These are phyloP conservation scores for Nylanderia fulva DNA, from an alignment of 1,140 invertebrate species.

Conservation along the genomic window DNA sequence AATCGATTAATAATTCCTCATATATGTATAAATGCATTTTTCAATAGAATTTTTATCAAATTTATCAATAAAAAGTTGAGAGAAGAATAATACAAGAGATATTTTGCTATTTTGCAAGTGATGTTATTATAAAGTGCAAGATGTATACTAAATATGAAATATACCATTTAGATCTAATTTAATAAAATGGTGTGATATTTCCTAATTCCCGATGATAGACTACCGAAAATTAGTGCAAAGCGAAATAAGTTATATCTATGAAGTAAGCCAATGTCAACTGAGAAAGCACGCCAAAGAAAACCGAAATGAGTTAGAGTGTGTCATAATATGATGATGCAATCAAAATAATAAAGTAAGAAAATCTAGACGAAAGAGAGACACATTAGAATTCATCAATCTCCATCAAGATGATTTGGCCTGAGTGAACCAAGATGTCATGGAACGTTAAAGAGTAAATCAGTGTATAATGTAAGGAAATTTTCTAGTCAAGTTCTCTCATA, in stretches of 20 bases:
- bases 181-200: not conserved
- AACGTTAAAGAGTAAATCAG: not conserved
- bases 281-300: slow-evolving; percentile 16
- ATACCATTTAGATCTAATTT: not conserved
- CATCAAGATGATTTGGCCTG: slow-evolving; percentile 32
- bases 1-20: not conserved
- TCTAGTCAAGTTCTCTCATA: not conserved
- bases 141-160: not conserved
- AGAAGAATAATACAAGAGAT: no score
- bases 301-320: slow-evolving; percentile 10
- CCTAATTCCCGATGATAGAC: not conserved
- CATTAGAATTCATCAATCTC: slow-evolving; percentile 22
- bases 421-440: slow-evolving; percentile 13
- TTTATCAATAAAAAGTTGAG: not conserved
- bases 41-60: not conserved
- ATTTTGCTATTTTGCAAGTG: no score
- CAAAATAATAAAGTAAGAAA: slow-evolving; percentile 28
- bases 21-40: not conserved
- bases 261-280: not conserved
- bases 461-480: slow-evolving; percentile 18
- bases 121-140: not conserved
- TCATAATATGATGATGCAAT: slow-evolving; percentile 24
- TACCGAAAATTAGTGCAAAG: not conserved
- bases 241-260: not conserved
- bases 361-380: slow-evolving; percentile 16